Evolutionary conservation across 2,113 vertebrate genomes (phyloP).

Genomic region (Empidonax traillii): DNA sequence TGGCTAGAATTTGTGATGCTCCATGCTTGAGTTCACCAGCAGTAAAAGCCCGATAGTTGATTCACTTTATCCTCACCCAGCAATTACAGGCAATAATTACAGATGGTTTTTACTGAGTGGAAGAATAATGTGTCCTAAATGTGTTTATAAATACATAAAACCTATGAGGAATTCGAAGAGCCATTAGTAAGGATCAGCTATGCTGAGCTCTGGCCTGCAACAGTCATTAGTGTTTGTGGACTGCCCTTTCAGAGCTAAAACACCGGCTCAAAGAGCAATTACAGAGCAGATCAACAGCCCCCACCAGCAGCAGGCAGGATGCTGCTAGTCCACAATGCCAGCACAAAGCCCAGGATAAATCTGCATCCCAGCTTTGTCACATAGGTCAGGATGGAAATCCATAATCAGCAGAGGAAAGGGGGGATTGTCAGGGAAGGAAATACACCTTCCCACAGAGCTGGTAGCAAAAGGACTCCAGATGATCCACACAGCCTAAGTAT

Average conservation of each 20-base stretch:
- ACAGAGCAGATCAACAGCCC: neutral
- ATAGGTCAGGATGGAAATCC: neutral
- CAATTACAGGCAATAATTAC: slow-evolving; percentile 57
- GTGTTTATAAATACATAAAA: slow-evolving; percentile 48
- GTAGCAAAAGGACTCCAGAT: neutral
- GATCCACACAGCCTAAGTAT: neutral
- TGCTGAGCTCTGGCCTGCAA: slow-evolving; percentile 18
- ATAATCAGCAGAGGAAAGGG: neutral
- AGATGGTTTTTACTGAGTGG: slow-evolving; percentile 24
- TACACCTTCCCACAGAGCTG: neutral
- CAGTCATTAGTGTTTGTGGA: slow-evolving; percentile 5
- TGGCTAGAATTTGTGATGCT: neutral
- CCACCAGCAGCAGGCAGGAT: neutral
- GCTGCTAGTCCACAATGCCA: neutral
- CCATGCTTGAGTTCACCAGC: neutral
- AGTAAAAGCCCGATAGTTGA: slow-evolving; percentile 1
- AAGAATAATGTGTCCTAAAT: slow-evolving; percentile 41
- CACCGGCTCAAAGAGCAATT: slow-evolving; percentile 11
- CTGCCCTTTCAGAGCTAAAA: slow-evolving; percentile 1
- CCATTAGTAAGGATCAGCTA: slow-evolving; percentile 17
- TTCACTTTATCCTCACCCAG: slow-evolving; percentile 32
- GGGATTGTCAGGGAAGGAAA: accelerated
- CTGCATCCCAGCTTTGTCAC: neutral
- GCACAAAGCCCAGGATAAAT: neutral
- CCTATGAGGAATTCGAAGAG: neutral